Base-by-base conservation (phyloP, 64 coral and sea anemone genomes). In the Catalaphyllia jardinei region DNA sequence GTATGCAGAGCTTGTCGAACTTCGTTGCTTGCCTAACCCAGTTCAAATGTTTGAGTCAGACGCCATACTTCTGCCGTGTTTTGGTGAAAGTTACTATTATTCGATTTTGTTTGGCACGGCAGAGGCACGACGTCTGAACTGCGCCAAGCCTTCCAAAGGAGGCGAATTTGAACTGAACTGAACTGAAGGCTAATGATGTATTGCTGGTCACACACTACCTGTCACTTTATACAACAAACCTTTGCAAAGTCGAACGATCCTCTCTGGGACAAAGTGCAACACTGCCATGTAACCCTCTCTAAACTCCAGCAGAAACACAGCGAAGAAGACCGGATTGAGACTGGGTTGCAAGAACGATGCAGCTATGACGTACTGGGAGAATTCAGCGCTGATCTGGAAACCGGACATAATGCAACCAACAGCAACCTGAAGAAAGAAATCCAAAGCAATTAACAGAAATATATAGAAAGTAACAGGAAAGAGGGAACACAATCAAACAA, bases 361-460 rank as follows among this genome's bases (percentile, higher is more conserved):
- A 17, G 75, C 95, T 38, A 97, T 74, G 29, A 76, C 91, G 30
- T 91, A 91, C 52, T 93, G 91, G 65, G 61, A 18, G 71, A 97
- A 88, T 31, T 84, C 74, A 28, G 80, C 74, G 18, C 77, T 91
- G 29, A 97, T 86, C 12, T 59, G 74, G 31, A 87, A 87, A 19
- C 79, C 63, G 1, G 95, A 97, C 95, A 97, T 97, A 8, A 94
- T 65, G 82, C 69, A 76, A 42, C 95, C 92, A 28, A 97, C 46
- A 25, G 88, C 92, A 50, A 94, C 87, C 95, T 97, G 71, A n/a
- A 60, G 6, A 83, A 87, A 67, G 2, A 64, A 29, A 57, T 14
- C 11, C 8, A 57, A 57, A 57, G 42, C 42, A 46, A 46, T 46
- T 8, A 6, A 8, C 3, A 46, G 42, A 46, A 46, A 46, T 46